Base-by-base conservation (phyloP, 2,113 vertebrate genomes). In the Vimba vimba region DNA sequence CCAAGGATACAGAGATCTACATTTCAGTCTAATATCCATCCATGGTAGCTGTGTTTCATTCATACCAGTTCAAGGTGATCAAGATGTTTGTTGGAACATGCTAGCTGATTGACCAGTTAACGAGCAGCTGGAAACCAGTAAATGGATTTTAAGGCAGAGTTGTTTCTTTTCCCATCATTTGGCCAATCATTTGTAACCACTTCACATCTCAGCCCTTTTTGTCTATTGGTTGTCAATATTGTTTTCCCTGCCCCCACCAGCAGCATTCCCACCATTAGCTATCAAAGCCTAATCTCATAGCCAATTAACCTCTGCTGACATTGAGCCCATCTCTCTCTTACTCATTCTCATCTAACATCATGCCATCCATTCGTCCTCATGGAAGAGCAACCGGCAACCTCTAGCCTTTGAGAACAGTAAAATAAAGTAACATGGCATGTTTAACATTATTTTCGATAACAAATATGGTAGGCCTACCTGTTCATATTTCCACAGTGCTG, bases 161-260 rank as follows among this genome's bases (percentile, higher is more conserved):
- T 69, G 33, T 9, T 23, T 39, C 0, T 27, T 2, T 0, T 4
- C 21, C 21, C 66, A 23, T 71, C 21, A 25, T 52, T 77, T 77
- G 36, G 4, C 68, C 47, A 55, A 21, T 55, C 17, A 19, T 77
- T 77, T 30, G 27, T 19, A 77, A 30, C 47, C 47, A 43, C 68
- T 36, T 71, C 19, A 9, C 74, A 33, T 55, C 45, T 77, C 74
- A 19, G 15, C 27, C 25, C 25, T 10, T 33, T 4, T 17, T 77
- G 27, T 77, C 25, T 55, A 52, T 19, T 77, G 47, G 75, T 52
- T 77, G 75, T 77, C 75, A 27, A 77, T 77, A 33, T 33, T 77
- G 57, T 25, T 52, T 57, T 12, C 6, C 74, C 74, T 33, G 68
- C 68, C 68, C 33, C 68, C 33, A 55, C 50, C 57, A n/a, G 36